Base-by-base conservation (phyloP, 2,888 invertebrate genomes). In the Apamea monoglypha region DNA sequence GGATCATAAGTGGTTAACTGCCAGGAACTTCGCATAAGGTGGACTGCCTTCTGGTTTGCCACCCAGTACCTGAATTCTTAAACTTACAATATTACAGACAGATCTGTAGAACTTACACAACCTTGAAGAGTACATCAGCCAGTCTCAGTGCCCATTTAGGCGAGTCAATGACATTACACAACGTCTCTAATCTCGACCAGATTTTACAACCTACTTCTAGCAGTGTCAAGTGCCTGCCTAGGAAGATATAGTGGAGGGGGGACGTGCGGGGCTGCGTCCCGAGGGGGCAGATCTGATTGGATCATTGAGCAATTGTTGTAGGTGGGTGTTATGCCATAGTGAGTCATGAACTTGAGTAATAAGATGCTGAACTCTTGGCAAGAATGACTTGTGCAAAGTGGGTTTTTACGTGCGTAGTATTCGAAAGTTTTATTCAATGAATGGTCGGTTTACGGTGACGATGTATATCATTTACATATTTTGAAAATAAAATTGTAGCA, bases 231-330 rank as follows among this genome's bases (percentile, higher is more conserved):
- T 88, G 85, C 47, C 82, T 83, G 82, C 36, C 83, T 84, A 81
- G 77, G 75, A 75, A 76, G 75, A 81, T 74, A 63, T 81, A 71
- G 83, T 66, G 68, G 78, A 44, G 73, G 72, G 59, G 72, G 77
- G 74, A 59, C 40, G 78, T 40, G 75, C 69, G 77, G 80, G 78
- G 75, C 29, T 76, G 21, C 79, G 83, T 80, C 86, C 72, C 83
- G 89, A 88, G 84, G 74, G 86, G 80, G 80, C 44, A 21, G 91
- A 90, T 64, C 77, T 94, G 94, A 95, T 96, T 96, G 95, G 93
- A 94, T 95, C 94, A 96, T 96, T 96, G 94, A 91, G 91, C 94
- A 96, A 95, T 96, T 95, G 94, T 91, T 88, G 85, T 91, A 88
- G 88, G 90, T 88, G 76, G 82, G 90, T 66, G 78, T 92, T 92